Evolutionary conservation across 2,888 invertebrate genomes (phyloP), one percentile per base, ranked within the genome.

Genomic region (Pedicia rivosa): DNA sequence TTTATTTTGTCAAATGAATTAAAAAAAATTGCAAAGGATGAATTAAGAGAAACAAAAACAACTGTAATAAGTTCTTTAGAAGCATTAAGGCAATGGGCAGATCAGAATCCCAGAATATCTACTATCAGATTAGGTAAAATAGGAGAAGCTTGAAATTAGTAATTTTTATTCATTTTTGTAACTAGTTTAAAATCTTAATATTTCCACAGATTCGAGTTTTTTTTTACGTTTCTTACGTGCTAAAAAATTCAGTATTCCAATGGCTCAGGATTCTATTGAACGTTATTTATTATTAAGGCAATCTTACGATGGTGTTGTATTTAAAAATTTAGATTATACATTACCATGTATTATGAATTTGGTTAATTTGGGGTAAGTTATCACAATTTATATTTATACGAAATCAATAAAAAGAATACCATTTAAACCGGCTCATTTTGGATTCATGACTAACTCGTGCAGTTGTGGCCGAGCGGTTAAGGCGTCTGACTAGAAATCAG

Each of bases 181-280:
- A 20, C 6, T 19, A 19, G 13, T 12, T 13, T 32, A 12, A 7
- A 20, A 20, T 20, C 20, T 12, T 36, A 22, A 10, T 19, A 24
- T 33, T 25, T 20, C 33, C 33, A 17, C 22, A 40, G 38, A 82
- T 60, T 59, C 71, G 1, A 68, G 59, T 48, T 83, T 77, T 55
- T 60, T 86, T 30, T 64, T 86, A 36, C 69, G 79, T 41, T 86
- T 81, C 54, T 65, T 86, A 35, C 70, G 84, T n/a, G 71, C 74
- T 41, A 81, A 83, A 58, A 86, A 82, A 53, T 84, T 76, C 62
- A 78, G 78, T 52, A 74, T 84, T 1, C 75, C 77, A 2, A 76
- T 78, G 68, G 77, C 82, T 1, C 77, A 81, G 51, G 78, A 79
- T 49, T 76, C 78, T 15, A 66, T 82, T 36, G 78, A 84, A 55